Evolutionary conservation across 2,113 vertebrate species (phyloP).

Genomic region (Ahaetulla prasina): DNA sequence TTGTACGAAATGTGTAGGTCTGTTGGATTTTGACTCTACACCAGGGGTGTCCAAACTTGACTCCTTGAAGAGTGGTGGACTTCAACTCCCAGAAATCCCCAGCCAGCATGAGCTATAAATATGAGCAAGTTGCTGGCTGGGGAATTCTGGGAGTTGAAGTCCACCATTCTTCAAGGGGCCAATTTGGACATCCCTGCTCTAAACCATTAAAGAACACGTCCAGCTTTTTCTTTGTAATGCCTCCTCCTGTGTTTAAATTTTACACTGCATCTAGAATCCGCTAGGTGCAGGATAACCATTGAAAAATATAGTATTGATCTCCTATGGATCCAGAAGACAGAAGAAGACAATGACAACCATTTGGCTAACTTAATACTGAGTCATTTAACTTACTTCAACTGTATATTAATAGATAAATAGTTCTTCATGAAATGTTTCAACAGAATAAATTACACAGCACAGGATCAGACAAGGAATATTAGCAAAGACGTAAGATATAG

Average conservation of each 20-base stretch:
- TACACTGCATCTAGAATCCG: neutral
- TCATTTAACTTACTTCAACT: neutral
- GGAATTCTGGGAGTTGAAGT: no score
- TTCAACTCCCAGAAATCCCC: no score
- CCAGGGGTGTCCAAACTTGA: no score
- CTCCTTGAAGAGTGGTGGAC: no score
- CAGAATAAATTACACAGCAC: neutral
- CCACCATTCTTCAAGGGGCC: no score
- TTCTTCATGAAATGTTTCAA: neutral
- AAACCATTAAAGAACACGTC: neutral
- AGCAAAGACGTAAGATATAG: neutral
- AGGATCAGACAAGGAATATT: neutral
- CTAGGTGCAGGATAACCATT: neutral
- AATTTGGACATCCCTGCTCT: no score
- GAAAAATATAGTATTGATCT: neutral
- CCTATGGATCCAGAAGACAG: neutral
- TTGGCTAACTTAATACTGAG: neutral
- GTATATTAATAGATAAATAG: neutral
- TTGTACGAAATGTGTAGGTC: neutral
- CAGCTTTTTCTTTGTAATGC: neutral
- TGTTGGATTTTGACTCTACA: neutral
- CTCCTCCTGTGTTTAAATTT: neutral
- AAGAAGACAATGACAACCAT: neutral
- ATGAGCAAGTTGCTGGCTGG: no score
- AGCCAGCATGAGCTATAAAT: no score